These are phyloP conservation scores for Chrysochloris asiatica DNA, from an alignment of 2,113 vertebrate species.

Conservation along the genomic window DNA sequence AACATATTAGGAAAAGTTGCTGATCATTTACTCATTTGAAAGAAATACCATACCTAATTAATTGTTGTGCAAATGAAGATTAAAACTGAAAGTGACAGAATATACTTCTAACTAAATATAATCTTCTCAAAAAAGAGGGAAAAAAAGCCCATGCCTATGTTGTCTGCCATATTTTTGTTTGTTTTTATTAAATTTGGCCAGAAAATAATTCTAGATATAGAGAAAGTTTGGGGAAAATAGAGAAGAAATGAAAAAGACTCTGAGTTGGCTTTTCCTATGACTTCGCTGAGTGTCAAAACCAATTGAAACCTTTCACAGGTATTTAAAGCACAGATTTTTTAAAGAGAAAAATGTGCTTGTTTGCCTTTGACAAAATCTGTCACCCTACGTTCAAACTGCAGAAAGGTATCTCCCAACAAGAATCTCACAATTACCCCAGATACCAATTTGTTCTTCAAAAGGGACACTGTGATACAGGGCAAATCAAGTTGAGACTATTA, in stretches of 20 bases:
- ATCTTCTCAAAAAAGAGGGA: background rate
- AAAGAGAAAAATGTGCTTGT: conserved; percentile 12
- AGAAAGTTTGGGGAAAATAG: conserved; percentile 16
- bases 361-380: conserved; percentile 53
- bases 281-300: background rate
- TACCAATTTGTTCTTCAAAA: background rate
- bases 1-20: conserved; percentile 57
- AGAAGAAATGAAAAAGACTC: background rate
- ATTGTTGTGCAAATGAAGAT: conserved; percentile 68
- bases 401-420: background rate
- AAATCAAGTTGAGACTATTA: background rate
- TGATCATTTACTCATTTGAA: conserved; percentile 60
- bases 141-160: background rate
- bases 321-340: conserved; percentile 46
- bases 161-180: background rate
- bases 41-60: conserved; percentile 56
- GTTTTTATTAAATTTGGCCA: conserved; percentile 1
- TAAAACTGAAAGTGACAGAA: background rate
- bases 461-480: background rate
- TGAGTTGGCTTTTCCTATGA: background rate
- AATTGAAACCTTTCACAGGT: background rate
- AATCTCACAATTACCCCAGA: background rate
- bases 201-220: background rate
- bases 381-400: conserved; percentile 13
- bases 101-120: conserved; percentile 18